Base-by-base conservation (phyloP, 2,113 vertebrate species). In the Athene noctua region DNA sequence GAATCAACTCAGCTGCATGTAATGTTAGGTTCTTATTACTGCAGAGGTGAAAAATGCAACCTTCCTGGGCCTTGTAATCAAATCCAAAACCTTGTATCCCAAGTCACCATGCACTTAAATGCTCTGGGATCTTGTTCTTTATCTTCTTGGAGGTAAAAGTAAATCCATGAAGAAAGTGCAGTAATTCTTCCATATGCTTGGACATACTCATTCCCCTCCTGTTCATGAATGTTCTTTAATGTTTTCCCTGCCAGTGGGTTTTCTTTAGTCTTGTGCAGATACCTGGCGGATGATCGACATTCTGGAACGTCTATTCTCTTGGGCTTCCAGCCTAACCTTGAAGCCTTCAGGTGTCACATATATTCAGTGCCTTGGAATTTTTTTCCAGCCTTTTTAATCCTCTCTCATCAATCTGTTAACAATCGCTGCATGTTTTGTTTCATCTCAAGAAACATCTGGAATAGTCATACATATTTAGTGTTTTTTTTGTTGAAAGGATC, bases 401-500 rank as follows among this genome's bases (percentile, higher is more conserved):
- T 78, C 75, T 73, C 38, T 88, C 91, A 94, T 96, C 95, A 94
- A 95, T 96, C 95, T 97, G 82, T 85, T 97, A 97, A 89, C 74
- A 96, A 92, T 87, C 0, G 7, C 77, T 94, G 70, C 66, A 93
- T 96, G 80, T 94, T 96, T 97, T 96, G 92, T 97, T 98, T 97
- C 94, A 97, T 97, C 95, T 96, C 21, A 66, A 92, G 94, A 78
- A 97, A 94, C 89, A 97, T 98, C 97, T 97, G 97, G 95, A 97
- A 96, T 87, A 97, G 81, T 80, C 83, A 80, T 95, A 82, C 54
- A n/a, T 87, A 85, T 94, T 90, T 87, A 82, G 90, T 94, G 82
- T 20, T 21, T 85, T 21, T 85, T 97, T 97, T 86, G 59, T 91
- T 95, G 95, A 96, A 95, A 97, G 80, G 52, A 86, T 96, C 63